Evolutionary conservation across 2,888 invertebrate species (phyloP).

Genomic region (Acronicta psi): DNA sequence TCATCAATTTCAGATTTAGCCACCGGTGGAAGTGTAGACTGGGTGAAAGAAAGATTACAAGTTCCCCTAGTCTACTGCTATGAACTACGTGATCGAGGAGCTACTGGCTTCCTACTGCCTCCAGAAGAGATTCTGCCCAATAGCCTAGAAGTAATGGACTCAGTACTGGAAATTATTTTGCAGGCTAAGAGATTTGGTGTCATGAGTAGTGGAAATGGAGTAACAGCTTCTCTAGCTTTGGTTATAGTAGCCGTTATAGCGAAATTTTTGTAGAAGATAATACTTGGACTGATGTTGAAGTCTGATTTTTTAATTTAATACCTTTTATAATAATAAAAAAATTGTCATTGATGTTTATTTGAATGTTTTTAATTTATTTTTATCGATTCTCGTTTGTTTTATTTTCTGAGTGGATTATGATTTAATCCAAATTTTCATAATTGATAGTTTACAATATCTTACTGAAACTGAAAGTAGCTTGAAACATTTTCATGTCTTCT

Average conservation of each 20-base stretch:
- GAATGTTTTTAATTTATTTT: too few species aligned
- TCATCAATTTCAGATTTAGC: conserved; percentile 69
- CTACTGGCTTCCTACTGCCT: conserved; percentile 90
- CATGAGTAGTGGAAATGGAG: conserved; percentile 43
- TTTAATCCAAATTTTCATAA: too few species aligned
- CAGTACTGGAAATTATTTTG: conserved; percentile 77
- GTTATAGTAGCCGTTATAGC: conserved; percentile 13
- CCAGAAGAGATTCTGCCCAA: conserved; percentile 88
- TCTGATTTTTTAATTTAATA: not conserved
- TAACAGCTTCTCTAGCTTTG: conserved; percentile 21
- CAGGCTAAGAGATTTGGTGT: conserved; percentile 70
- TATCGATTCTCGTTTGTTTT: too few species aligned
- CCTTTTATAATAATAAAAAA: not conserved
- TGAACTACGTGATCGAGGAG: conserved; percentile 89
- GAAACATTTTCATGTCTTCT: too few species aligned
- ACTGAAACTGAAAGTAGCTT: too few species aligned
- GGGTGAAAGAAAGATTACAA: conserved; percentile 72
- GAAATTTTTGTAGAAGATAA: conserved; percentile 21
- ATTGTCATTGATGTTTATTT: not conserved
- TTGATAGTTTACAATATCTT: too few species aligned
- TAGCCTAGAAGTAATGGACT: conserved; percentile 86
- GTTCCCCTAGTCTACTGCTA: conserved; percentile 76
- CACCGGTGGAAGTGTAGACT: conserved; percentile 76
- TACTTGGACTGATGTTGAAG: not conserved
- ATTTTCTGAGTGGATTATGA: too few species aligned